Conservation (phyloP, 1,140 invertebrate genomes). For the Copidosoma floridanum region DNA sequence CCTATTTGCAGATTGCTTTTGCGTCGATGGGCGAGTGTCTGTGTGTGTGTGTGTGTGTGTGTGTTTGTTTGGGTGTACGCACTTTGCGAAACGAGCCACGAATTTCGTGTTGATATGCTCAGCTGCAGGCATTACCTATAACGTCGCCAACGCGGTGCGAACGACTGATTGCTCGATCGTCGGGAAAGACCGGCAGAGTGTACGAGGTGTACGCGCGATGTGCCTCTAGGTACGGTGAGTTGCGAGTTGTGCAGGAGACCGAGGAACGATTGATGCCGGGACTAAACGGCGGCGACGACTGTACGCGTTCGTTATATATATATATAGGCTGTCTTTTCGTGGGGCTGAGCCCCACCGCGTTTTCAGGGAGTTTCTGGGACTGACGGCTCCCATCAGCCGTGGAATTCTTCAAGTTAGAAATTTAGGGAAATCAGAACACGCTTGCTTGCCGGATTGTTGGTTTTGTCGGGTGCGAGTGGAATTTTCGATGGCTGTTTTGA, state of each 20-base stretch:
- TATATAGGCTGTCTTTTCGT: too few species aligned
- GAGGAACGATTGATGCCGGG: background rate
- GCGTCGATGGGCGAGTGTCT: background rate
- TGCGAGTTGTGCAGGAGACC: background rate
- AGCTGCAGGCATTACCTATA: too few species aligned
- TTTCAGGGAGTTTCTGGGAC: too few species aligned
- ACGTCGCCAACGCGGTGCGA: background rate
- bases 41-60: background rate
- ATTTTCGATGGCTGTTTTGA: too few species aligned
- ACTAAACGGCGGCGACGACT: background rate
- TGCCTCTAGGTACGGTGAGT: background rate
- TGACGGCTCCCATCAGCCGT: too few species aligned
- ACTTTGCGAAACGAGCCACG: background rate
- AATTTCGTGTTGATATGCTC: too few species aligned
- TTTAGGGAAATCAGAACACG: too few species aligned
- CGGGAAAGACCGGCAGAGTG: background rate
- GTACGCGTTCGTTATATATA: background rate
- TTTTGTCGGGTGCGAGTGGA: too few species aligned
- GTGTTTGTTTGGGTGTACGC: background rate
- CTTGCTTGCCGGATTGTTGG: too few species aligned
- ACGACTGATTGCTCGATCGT: constrained; percentile 6
- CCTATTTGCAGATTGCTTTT: constrained; percentile 16
- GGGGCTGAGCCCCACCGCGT: too few species aligned
- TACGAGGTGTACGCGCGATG: background rate
- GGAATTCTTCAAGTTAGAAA: too few species aligned